These are phyloP conservation scores for Oceanodroma leucorhoa DNA, from an alignment of 2,797 vertebrate species.

Conservation along the genomic window DNA sequence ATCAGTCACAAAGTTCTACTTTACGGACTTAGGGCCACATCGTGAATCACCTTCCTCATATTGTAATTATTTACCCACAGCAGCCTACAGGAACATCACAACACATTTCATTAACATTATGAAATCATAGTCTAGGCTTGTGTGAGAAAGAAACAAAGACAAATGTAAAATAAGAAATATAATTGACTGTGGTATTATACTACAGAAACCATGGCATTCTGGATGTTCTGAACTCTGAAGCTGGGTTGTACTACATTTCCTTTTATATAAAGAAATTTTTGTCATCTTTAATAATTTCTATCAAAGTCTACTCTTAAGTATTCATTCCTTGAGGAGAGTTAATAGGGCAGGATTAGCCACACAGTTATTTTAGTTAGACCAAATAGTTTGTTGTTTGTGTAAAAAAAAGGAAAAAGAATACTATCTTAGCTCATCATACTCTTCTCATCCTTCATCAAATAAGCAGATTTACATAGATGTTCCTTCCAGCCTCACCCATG, in stretches of 20 bases:
- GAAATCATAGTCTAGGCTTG: neutral
- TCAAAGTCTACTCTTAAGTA: neutral
- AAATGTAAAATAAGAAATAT: neutral
- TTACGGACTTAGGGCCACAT: neutral
- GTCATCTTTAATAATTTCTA: neutral
- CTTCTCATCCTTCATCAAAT: neutral
- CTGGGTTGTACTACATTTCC: neutral
- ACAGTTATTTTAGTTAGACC: neutral
- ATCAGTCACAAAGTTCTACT: neutral
- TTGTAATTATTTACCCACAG: conserved; percentile 1
- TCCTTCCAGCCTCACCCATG: neutral
- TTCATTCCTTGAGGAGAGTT: neutral
- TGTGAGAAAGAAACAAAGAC: conserved; percentile 1
- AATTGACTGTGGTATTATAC: neutral
- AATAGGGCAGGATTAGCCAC: neutral
- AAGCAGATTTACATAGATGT: neutral
- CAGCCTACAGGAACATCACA: neutral
- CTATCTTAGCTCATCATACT: neutral
- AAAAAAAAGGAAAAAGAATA: neutral
- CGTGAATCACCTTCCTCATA: neutral
- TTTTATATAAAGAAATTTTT: neutral
- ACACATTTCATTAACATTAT: neutral
- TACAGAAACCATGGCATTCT: neutral
- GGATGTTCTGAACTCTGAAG: neutral
- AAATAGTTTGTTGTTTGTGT: neutral